phyloP scores from a whole-genome alignment of 1,140 invertebrate species.

The Cydia fagiglandana region DNA sequence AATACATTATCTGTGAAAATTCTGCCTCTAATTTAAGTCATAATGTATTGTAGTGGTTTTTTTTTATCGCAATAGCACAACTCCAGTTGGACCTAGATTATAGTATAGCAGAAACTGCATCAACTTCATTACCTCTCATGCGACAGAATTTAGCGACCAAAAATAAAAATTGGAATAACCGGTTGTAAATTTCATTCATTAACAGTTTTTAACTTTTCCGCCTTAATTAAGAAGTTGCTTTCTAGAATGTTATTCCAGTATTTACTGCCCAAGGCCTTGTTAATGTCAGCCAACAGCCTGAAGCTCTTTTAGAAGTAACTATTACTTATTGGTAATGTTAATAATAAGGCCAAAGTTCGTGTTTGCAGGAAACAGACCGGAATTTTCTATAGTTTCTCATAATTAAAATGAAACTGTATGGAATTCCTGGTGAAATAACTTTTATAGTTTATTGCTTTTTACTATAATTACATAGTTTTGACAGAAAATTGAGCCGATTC shows the following conservation, averaged over 20 bases:
- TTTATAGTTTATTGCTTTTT: background rate
- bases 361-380: background rate
- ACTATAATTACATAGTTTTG: no score
- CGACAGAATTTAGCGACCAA: no score
- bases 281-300: background rate
- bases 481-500: no score
- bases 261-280: background rate
- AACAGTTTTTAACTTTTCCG: background rate
- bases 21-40: no score
- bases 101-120: no score
- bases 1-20: no score
- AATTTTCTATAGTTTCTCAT: slow-evolving; percentile 21
- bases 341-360: slow-evolving; percentile 12
- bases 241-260: background rate
- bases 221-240: background rate
- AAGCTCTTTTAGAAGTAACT: background rate
- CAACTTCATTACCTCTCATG: no score
- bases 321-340: background rate
- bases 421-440: slow-evolving; percentile 8
- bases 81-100: no score
- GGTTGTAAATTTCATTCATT: background rate
- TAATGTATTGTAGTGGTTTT: no score
- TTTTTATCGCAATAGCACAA: no score
- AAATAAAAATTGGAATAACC: background rate
- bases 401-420: slow-evolving; percentile 12